These are phyloP conservation scores for Drosophila insularis DNA, from an alignment of 1,140 invertebrate genomes.

Conservation along the genomic window DNA sequence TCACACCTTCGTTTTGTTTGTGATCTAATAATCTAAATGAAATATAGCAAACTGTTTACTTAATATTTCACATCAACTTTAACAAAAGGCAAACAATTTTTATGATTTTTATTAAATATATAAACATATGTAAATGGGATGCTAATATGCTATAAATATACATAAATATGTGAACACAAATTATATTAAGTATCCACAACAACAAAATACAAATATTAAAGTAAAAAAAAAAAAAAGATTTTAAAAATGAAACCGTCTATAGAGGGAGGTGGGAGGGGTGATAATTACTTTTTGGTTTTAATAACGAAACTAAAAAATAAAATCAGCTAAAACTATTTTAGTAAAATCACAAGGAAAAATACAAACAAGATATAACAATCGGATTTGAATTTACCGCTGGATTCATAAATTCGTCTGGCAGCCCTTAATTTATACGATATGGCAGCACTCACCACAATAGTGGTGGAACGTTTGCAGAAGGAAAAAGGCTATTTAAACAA, in stretches of 20 bases:
- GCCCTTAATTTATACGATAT: neutral
- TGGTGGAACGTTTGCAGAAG: no score
- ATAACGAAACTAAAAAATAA: no score
- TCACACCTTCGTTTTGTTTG: conserved; percentile 15
- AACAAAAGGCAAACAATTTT: conserved; percentile 30
- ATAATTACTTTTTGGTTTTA: no score
- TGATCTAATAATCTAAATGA: conserved; percentile 2
- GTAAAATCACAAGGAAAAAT: no score
- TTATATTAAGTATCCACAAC: conserved; percentile 46
- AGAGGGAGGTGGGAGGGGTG: no score
- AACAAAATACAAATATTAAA: conserved; percentile 18
- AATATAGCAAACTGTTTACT: neutral
- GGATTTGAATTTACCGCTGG: neutral
- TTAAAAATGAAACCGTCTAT: no score
- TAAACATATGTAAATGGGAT: conserved; percentile 73
- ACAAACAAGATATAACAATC: neutral
- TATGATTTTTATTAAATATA: conserved; percentile 55
- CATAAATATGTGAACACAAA: conserved; percentile 64
- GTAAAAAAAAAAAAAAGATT: no score
- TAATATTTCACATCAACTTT: conserved; percentile 16
- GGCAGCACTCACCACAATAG: neutral
- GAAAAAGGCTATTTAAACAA: no score
- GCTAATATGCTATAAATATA: conserved; percentile 62
- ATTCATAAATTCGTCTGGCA: neutral
- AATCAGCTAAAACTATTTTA: no score